Evolutionary conservation across 1,140 invertebrate genomes (phyloP).

Genomic region (Pachypsylla venusta): DNA sequence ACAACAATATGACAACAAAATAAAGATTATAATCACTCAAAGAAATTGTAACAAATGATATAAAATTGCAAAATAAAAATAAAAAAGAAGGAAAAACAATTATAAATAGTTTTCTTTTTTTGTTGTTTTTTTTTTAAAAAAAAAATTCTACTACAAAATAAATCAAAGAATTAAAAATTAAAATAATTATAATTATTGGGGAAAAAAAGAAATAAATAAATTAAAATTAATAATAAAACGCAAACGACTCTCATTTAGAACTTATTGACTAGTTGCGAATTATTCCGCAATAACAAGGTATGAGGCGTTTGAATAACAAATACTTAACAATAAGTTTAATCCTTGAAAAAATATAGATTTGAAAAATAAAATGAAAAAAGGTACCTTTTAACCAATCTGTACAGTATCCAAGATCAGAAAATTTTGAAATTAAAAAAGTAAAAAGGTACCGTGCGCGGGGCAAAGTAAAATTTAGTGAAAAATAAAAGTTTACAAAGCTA

Average conservation of each 20-base stretch:
- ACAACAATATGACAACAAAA: no score
- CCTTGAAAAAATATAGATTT: constrained; percentile 7
- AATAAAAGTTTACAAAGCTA: constrained; percentile 37
- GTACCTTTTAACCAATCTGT: constrained; percentile 2
- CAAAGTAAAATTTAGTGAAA: background rate
- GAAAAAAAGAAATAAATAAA: background rate
- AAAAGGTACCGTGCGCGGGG: background rate
- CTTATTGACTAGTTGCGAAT: constrained; percentile 8
- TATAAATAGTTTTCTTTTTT: constrained; percentile 2
- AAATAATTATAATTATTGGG: constrained; percentile 4
- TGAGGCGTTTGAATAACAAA: constrained; percentile 9
- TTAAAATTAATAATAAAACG: background rate
- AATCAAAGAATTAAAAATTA: constrained; percentile 2
- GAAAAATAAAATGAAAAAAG: constrained; percentile 3
- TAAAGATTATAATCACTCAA: no score
- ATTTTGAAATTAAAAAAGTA: background rate
- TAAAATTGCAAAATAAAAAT: constrained; percentile 10
- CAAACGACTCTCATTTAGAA: constrained; percentile 9
- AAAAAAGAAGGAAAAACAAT: constrained; percentile 1
- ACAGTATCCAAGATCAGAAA: background rate
- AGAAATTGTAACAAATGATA: constrained; percentile 7
- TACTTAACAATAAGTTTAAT: constrained; percentile 3
- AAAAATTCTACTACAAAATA: constrained; percentile 6
- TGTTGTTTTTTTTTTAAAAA: no score
- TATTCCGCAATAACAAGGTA: constrained; percentile 7